Evolutionary conservation across 2,113 vertebrate species (phyloP), one percentile per base, ranked within the genome.

Genomic region (Arothron firmamentum): DNA sequence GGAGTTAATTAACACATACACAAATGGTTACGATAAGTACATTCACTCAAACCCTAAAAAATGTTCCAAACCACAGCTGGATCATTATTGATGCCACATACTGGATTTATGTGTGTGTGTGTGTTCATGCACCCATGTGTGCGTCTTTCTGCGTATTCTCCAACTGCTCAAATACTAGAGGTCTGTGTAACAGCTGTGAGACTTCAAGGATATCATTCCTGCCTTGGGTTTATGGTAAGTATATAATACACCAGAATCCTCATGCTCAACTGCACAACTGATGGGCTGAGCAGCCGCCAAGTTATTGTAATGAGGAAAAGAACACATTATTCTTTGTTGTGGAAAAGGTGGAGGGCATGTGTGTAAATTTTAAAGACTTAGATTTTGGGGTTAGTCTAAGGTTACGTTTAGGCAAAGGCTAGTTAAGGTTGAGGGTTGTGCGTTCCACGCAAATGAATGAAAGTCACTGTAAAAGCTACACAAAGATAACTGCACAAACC

Each of bases 121-220:
- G 38, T 20, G n/a, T 12, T 18, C 16, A 18, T 18, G 17, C 41
- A 17, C 11, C 12, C n/a, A 18, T 28, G 45, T 19, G 19, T 46
- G 16, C 17, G 8, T 20, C n/a, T 21, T 18, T 51, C 11, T 55
- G n/a, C 14, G 41, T 45, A 11, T 62, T 38, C 53, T 41, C 13
- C 20, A 56, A 64, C 47, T 51, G 49, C 62, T 56, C 28, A 54
- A 81, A 76, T 76, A 66, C 21, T 65, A 76, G 74, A 67, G 72
- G 62, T 73, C 64, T 28, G 47, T 5, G 52, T 52, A 75, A 75
- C 51, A 41, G 74, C 59, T 56, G 62, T 20, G 57, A 54, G 52
- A 67, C 51, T 65, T 62, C 50, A 55, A 72, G 51, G 41, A 12
- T 54, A 52, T 66, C 12, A 59, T 34, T 73, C 38, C 50, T 4